Base-by-base conservation (phyloP, 2,797 vertebrate species). In the Ispidina lecontei region DNA sequence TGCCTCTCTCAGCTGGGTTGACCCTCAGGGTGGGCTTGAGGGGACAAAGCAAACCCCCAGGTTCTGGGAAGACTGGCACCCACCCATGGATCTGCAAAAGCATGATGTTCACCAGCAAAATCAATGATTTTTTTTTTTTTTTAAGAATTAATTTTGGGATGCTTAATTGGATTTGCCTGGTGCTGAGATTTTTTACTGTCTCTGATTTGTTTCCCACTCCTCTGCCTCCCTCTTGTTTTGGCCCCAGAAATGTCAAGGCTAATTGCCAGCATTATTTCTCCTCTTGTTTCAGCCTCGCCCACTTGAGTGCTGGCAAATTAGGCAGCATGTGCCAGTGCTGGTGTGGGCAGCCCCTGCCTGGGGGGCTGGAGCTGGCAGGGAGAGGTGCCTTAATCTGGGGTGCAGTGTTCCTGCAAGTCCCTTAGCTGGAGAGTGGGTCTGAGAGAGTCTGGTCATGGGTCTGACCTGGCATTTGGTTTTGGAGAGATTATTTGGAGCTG, bases 131-230 rank as follows among this genome's bases (percentile, higher is more conserved):
- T 29, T 15, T 62, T 68, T 35, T 17, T 54, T 67, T 37, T 35
- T 6, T 3, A 79, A 68, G 25, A 59, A 56, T 49, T 44, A 54
- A 51, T 58, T 80, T 71, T 51, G 58, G 21, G 49, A n/a, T 77
- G 65, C 18, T 75, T 71, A 51, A 64, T 41, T 60, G 33, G n/a
- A 41, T 92, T 58, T 83, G 20, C 18, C 47, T 51, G 19, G 12
- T 60, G 33, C 63, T 46, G 73, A 31, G 41, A 44, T 75, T 58
- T 31, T 75, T 58, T 31, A 44, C 60, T 22, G 25, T 9, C 28
- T 37, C 28, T 54, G 64, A 41, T 77, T 89, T 80, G 43, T 90
- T 91, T 91, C 68, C 60, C 39, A 6, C 26, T 84, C 39, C 44
- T 70, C 15, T 3, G 16, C 47, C 51, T 71, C 83, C 14, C 25